Evolutionary conservation across 2,113 vertebrate genomes (phyloP), one percentile per base, ranked within the genome.

Genomic region (Hiodon tergisus): DNA sequence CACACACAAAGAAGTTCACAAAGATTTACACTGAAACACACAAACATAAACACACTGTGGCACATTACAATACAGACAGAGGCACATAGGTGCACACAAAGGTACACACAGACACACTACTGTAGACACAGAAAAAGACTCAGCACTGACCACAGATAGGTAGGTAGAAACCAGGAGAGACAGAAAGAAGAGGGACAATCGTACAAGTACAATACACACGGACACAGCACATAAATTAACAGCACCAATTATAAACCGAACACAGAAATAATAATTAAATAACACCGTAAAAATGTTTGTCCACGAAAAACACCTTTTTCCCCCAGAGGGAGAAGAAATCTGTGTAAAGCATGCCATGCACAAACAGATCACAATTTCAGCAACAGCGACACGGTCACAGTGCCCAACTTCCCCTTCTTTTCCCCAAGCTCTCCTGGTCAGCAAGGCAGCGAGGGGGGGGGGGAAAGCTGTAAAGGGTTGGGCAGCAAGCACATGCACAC

Each of bases 401-500:
- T 77, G 62, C 78, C 78, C 84, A 58, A 74, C 79, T 71, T 81
- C 75, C 77, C 65, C 69, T 80, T 58, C 70, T 63, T 67, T 74
- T 67, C 76, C 51, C 78, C 67, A 48, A 31, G 31, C 31, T 80
- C 77, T 77, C 78, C 58, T 79, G 83, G 83, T 80, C 62, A 77
- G 65, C 83, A 85, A 86, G 85, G 87, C 85, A 86, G 83, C 81
- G 78, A 75, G 73, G 8, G 67, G 73, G 77, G 63, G 69, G 76
- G 78, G 73, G 82, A 78, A 78, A 72, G 9, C 47, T 59, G 73
- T 71, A 82, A 84, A 84, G 74, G 77, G 82, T 72, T 85, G 81
- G 66, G 77, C 69, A 76, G 76, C 82, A 57, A 81, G 80, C 84
- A 84, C 86, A 82, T 89, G 87, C 88, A 78, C 63, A 83, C 85